These are phyloP conservation scores for Poeciliopsis paucimaculata DNA, from an alignment of 2,797 vertebrate genomes.

Conservation along the genomic window DNA sequence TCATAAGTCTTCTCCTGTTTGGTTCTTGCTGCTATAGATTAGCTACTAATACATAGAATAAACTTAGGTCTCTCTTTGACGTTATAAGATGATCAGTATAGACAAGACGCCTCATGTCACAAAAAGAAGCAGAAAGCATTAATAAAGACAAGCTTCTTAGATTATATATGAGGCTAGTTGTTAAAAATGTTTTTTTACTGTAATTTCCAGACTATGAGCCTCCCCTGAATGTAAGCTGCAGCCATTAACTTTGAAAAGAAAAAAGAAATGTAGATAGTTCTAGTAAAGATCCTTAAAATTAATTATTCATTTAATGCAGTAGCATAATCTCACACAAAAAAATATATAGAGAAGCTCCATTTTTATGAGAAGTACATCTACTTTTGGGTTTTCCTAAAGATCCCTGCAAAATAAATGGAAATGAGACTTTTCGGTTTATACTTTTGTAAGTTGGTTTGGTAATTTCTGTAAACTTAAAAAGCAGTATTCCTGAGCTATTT, in stretches of 20 bases:
- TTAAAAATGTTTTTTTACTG: not conserved
- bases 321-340: not conserved
- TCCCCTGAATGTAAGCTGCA: too few relatives aligned
- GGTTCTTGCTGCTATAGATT: slow-evolving; percentile 5
- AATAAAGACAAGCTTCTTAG: not conserved
- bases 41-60: slow-evolving; percentile 4
- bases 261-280: not conserved
- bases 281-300: not conserved
- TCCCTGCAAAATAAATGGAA: not conserved
- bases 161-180: not conserved
- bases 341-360: not conserved
- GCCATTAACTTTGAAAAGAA: too few relatives aligned
- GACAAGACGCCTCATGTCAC: not conserved
- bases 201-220: too few relatives aligned
- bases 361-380: not conserved
- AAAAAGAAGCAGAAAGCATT: not conserved
- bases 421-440: not conserved
- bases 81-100: not conserved
- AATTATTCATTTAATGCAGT: not conserved
- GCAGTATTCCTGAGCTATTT: not conserved
- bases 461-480: not conserved
- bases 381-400: not conserved
- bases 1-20: not conserved
- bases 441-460: not conserved
- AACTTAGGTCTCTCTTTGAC: not conserved